These are phyloP conservation scores for Arrhamphus sclerolepis DNA, from an alignment of 2,797 vertebrate species.

Conservation along the genomic window DNA sequence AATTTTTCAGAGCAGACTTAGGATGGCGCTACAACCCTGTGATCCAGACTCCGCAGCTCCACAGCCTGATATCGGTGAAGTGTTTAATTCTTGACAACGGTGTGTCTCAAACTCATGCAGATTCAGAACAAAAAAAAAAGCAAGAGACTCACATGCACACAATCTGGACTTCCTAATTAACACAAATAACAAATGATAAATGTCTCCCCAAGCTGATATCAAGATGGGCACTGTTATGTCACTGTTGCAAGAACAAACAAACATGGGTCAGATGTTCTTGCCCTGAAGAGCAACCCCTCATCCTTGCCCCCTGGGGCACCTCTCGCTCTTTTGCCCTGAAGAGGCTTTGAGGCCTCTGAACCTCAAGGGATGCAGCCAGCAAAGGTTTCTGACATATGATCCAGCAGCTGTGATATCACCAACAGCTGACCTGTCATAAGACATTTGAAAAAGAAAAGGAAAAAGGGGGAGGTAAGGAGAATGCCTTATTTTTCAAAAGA, in stretches of 20 bases:
- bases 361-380: conserved; percentile 79
- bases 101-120: conserved; percentile 23
- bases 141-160: conserved; percentile 8
- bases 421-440: conserved; percentile 93
- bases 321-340: conserved; percentile 61
- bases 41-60: background rate
- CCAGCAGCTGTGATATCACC: conserved; percentile 85
- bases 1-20: conserved; percentile 29
- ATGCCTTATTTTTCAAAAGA: conserved; percentile 70
- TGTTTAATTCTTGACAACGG: background rate
- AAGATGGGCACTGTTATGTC: conserved; percentile 46
- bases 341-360: conserved; percentile 61
- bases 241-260: conserved; percentile 52
- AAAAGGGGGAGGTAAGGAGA: conserved; percentile 63
- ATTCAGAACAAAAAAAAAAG: conserved; percentile 9
- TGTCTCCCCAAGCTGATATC: conserved; percentile 82
- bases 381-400: conserved; percentile 86
- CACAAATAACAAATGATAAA: conserved; percentile 25
- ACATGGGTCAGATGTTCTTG: conserved; percentile 82
- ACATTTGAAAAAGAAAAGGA: conserved; percentile 68
- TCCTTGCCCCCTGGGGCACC: conserved; percentile 38
- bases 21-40: conserved; percentile 56
- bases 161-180: conserved; percentile 18
- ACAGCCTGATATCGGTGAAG: conserved; percentile 7
- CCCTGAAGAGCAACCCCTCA: conserved; percentile 69